Base-by-base conservation (phyloP, 2,113 vertebrate genomes). In the Machaerirhynchus nigripectus region DNA sequence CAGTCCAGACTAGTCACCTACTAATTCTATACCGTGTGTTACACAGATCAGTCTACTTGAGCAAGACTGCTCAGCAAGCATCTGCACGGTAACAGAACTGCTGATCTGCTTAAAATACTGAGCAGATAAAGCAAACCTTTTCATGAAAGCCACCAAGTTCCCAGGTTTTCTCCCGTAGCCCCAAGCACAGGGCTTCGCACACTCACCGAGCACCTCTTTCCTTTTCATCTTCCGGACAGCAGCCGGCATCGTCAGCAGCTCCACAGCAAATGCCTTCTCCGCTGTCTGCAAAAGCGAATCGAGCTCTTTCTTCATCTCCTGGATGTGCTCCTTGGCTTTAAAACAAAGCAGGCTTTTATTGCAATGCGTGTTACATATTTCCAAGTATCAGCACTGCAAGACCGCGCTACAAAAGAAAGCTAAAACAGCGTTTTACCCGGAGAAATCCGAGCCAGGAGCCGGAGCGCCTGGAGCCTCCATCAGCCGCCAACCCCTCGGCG, bases 271-370 rank as follows among this genome's bases (percentile, higher is more conserved):
- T 0, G 96, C 94, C 40, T 97, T 95, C 82, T 98, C 97, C 1
- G 96, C 97, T 0, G 92, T 95, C 18, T 93, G 85, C 87, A 94
- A 4, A 1, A 98, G 84, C 3, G 93, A 87, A 44, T 97, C 92
- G 2, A 98, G 93, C 22, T 97, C 97, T 7, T 97, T 96, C 79
- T 89, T 94, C 87, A 97, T 95, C 23, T 97, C 96, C 71, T 67
- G 87, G 59, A 96, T 61, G 5, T 64, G 84, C 30, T 97, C 95
- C 81, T 96, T 95, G 26, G 96, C 96, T 98, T 84, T 8, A 53
- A 70, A 74, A 67, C 42, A 81, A 57, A 74, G 49, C 17, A 21
- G 22, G 46, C 23, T n/a, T 20, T 75, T 37, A 63, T 0, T 15
- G 53, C 37, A 49, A 2, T 0, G 7, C 0, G 13, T 3, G 22